These are phyloP conservation scores for Rhinichthys osculus DNA, from an alignment of 2,797 vertebrate species.

Conservation along the genomic window DNA sequence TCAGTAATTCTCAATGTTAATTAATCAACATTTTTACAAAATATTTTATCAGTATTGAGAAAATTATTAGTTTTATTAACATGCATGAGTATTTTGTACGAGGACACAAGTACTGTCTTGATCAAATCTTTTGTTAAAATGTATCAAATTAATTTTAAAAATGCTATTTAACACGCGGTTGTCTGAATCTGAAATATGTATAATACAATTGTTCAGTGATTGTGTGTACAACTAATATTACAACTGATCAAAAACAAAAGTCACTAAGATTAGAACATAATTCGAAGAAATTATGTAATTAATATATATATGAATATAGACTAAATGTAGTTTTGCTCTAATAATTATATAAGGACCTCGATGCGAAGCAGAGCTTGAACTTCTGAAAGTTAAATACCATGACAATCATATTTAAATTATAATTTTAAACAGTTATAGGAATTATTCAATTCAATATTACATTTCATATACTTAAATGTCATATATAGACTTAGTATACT, in stretches of 20 bases:
- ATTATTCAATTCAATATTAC: neutral
- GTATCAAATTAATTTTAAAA: neutral
- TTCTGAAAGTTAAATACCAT: neutral
- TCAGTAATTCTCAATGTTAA: neutral
- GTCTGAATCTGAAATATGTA: neutral
- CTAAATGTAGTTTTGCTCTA: neutral
- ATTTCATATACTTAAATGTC: neutral
- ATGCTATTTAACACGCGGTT: neutral
- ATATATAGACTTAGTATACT: neutral
- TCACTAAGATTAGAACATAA: neutral
- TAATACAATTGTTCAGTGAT: neutral
- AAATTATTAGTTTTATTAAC: neutral
- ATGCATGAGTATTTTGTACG: neutral
- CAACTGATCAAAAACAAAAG: neutral
- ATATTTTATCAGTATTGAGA: too few species aligned
- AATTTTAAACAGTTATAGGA: neutral
- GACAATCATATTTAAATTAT: neutral
- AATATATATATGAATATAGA: neutral
- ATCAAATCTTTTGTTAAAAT: neutral
- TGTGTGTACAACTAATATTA: neutral
- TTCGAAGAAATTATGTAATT: neutral
- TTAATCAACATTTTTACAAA: neutral
- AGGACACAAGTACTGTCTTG: neutral
- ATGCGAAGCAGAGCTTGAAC: neutral
- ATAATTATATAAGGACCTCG: neutral